These are phyloP conservation scores for Xanthorhoe designata DNA, from an alignment of 2,888 invertebrate species.

Conservation along the genomic window DNA sequence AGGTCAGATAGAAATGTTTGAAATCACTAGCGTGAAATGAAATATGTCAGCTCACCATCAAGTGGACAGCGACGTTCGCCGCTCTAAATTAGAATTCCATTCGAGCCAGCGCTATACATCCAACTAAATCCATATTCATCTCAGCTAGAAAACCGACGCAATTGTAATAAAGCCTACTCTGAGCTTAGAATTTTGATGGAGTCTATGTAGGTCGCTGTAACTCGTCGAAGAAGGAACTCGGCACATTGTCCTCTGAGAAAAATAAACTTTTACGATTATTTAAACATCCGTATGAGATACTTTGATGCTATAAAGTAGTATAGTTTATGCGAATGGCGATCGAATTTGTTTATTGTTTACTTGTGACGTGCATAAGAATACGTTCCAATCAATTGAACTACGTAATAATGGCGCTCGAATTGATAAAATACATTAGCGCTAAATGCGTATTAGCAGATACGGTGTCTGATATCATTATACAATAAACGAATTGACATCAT, in stretches of 20 bases:
- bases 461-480: constrained; percentile 24
- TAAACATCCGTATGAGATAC: constrained; percentile 43
- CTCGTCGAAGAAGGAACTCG: constrained; percentile 29
- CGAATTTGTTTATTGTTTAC: constrained; percentile 44
- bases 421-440: constrained; percentile 31
- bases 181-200: constrained; percentile 54
- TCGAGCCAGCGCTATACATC: constrained; percentile 38
- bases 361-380: constrained; percentile 38
- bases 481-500: constrained; percentile 35
- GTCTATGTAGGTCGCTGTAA: constrained; percentile 43
- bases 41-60: constrained; percentile 40
- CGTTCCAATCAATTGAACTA: constrained; percentile 35
- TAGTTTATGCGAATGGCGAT: constrained; percentile 39
- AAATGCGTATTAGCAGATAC: constrained; percentile 24
- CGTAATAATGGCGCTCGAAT: constrained; percentile 29
- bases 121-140: constrained; percentile 59
- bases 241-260: constrained; percentile 38
- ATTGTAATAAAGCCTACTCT: constrained; percentile 54
- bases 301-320: constrained; percentile 38
- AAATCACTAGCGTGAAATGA: constrained; percentile 44
- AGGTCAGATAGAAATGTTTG: constrained; percentile 28
- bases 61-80: constrained; percentile 35
- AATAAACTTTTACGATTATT: constrained; percentile 42
- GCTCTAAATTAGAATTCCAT: constrained; percentile 45
- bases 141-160: constrained; percentile 55